phyloP scores from a whole-genome alignment of 2,113 vertebrate species.

The Poecilia latipinna region DNA sequence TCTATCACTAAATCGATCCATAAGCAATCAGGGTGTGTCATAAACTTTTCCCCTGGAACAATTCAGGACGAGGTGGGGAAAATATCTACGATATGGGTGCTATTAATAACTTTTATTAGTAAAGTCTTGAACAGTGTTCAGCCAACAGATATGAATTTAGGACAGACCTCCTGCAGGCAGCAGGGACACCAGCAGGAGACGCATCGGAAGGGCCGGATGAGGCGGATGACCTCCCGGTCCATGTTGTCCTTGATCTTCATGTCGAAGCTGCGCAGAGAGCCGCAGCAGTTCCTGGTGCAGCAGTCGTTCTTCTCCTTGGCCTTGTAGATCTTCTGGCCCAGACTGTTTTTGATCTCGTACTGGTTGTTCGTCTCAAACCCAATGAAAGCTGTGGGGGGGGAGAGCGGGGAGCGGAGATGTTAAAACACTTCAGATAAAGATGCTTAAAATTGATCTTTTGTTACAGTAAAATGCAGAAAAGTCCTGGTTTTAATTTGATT shows the following conservation, averaged over 20 bases:
- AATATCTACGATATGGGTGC: conserved; percentile 2
- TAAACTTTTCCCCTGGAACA: not conserved
- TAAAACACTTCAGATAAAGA: not conserved
- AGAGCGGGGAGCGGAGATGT: not conserved
- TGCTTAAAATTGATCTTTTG: not conserved
- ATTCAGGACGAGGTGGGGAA: not conserved
- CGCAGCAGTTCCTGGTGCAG: conserved; percentile 90
- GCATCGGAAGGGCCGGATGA: conserved; percentile 87
- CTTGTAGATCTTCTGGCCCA: conserved; percentile 86
- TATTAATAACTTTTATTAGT: too few relatives aligned
- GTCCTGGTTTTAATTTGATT: not conserved
- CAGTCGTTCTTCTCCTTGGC: conserved; percentile 89
- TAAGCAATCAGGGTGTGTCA: not conserved
- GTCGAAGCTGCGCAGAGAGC: conserved; percentile 86
- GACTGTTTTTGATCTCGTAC: conserved; percentile 88
- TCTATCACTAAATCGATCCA: not conserved
- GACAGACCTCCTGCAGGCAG: conserved; percentile 87
- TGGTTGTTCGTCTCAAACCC: conserved; percentile 87
- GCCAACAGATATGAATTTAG: not conserved
- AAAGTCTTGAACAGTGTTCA: not conserved
- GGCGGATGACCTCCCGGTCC: conserved; percentile 86
- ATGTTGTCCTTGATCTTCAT: conserved; percentile 85
- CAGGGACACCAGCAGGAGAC: conserved; percentile 90
- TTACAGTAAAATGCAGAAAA: not conserved
- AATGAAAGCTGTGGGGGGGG: conserved; percentile 76